Evolutionary conservation across 2,888 invertebrate genomes (phyloP), one percentile per base, ranked within the genome.

Genomic region (Pherbina coryleti): DNA sequence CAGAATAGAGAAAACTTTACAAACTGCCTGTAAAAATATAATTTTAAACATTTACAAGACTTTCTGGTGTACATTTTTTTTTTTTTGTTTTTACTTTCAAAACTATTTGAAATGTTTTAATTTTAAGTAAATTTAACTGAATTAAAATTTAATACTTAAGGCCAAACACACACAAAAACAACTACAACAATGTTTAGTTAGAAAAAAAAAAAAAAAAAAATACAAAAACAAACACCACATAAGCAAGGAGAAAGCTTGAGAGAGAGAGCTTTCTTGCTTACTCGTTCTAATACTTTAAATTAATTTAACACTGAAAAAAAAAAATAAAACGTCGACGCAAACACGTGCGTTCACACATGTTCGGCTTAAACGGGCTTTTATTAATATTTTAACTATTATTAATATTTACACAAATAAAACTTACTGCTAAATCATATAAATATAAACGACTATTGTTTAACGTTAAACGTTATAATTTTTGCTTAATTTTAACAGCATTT

Each of bases 311-410:
- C 28, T 22, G 51, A 51, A 17, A 22, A 22, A 49, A 37, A 37
- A 8, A 44, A 44, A 22, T 19, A 5, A 37, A 22, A n/a, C n/a
- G 9, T 34, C n/a, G 22, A 55, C 22, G 19, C 14, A 53, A 22
- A 73, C 72, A 74, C n/a, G 11, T 9, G 4, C 25, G 49, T 55
- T 53, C 53, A 55, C 74, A 55, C 64, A 75, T 53, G 64, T 66
- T 66, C 74, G 66, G 66, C 51, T 75, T 51, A 75, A 64, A 75
- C 74, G 64, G 64, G 66, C 74, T 67, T 67, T 72, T 72, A 60
- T 60, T 37, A 34, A 57, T 64, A 64, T 64, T 64, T 31, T 64
- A 22, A 67, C 28, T 57, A 31, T 57, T 71, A 49, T 69, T 51
- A 66, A 51, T 11, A 19, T 14, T 73, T 73, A 72, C 62, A 31